phyloP scores from a whole-genome alignment of 2,797 vertebrate genomes.

The Gambusia yucatana region DNA sequence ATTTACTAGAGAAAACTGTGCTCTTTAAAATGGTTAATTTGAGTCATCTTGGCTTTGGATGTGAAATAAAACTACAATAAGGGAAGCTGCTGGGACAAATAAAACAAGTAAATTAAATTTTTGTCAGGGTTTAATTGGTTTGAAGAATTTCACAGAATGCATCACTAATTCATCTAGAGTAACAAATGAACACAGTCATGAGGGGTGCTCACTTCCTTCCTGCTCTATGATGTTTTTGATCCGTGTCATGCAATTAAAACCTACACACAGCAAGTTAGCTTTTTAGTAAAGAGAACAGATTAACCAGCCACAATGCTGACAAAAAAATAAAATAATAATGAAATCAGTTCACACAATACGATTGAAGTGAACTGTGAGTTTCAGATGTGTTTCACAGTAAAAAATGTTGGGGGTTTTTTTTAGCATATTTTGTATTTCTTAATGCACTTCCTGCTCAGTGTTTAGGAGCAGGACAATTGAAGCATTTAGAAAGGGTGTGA shows the following conservation, averaged over 20 bases:
- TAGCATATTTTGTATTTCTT: conserved; percentile 75
- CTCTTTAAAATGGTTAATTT: conserved; percentile 43
- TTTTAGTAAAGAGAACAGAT: conserved; percentile 44
- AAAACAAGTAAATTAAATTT: neutral
- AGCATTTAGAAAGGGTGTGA: conserved; percentile 91
- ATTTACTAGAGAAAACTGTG: conserved; percentile 64
- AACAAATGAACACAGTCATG: conserved; percentile 43
- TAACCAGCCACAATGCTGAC: conserved; percentile 57
- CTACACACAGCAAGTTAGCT: conserved; percentile 59
- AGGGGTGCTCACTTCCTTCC: conserved; percentile 56
- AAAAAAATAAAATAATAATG: conserved; percentile 15
- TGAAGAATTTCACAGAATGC: conserved; percentile 2
- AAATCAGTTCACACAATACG: conserved; percentile 1
- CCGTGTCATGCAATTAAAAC: conserved; percentile 77
- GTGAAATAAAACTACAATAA: conserved; percentile 17
- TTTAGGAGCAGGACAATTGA: conserved; percentile 84
- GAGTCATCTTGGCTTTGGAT: conserved; percentile 17
- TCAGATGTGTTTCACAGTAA: conserved; percentile 40
- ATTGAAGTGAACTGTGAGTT: conserved; percentile 75
- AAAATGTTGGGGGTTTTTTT: conserved; percentile 15
- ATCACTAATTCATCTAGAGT: conserved; percentile 23
- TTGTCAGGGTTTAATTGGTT: neutral
- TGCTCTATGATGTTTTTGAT: conserved; percentile 69
- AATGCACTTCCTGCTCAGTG: conserved; percentile 82
- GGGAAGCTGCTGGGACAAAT: neutral